Conservation (phyloP, 2,113 vertebrate genomes). For the Cercopithecus mona region DNA sequence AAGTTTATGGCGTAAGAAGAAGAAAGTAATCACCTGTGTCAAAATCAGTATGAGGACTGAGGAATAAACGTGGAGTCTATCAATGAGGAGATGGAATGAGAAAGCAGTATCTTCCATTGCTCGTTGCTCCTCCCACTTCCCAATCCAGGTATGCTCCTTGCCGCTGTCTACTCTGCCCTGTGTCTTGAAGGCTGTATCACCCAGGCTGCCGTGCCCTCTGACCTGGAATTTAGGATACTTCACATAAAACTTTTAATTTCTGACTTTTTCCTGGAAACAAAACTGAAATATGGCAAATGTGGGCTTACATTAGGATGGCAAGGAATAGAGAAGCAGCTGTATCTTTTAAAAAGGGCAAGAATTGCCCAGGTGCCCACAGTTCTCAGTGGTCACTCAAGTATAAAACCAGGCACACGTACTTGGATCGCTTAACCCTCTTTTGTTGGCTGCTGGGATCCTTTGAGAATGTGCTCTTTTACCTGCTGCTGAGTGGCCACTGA, state of each 20-base stretch:
- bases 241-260: neutral
- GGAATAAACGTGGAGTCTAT: neutral
- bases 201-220: rapidly evolving
- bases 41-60: neutral
- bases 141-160: neutral
- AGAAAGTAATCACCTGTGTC: neutral
- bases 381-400: no score
- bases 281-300: neutral
- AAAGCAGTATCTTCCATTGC: neutral
- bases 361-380: neutral
- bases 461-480: rapidly evolving
- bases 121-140: rapidly evolving
- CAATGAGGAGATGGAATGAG: neutral
- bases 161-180: neutral
- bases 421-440: neutral
- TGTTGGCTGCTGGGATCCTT: neutral
- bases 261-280: neutral
- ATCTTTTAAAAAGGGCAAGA: no score
- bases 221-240: neutral
- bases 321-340: neutral
- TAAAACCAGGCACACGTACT: neutral
- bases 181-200: neutral
- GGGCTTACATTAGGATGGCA: neutral
- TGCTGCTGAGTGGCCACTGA: neutral
- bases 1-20: neutral